Evolutionary conservation across 2,888 invertebrate species (phyloP).

Genomic region (Pristionchus maxplancki): DNA sequence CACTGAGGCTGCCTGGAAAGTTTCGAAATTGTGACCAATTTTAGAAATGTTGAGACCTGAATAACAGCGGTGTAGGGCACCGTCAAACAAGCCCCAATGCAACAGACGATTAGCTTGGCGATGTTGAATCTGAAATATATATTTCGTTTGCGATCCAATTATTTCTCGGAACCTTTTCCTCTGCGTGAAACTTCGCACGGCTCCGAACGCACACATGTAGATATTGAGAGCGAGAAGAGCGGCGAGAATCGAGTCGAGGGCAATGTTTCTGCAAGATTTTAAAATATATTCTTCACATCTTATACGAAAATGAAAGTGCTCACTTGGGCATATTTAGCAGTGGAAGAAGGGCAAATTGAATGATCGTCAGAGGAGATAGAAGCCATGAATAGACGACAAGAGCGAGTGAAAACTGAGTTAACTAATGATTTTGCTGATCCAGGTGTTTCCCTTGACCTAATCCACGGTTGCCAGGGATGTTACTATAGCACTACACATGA

Average conservation of each 20-base stretch:
- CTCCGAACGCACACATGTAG: conserved; percentile 98
- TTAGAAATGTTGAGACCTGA: too few relatives aligned
- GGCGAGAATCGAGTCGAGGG: conserved; percentile 90
- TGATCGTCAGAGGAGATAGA: background rate
- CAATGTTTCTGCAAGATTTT: conserved; percentile 77
- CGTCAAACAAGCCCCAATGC: conserved; percentile 88
- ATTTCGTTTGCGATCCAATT: background rate
- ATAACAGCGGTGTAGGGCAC: conserved; percentile 94
- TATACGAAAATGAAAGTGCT: background rate
- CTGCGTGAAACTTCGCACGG: conserved; percentile 92
- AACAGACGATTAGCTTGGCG: conserved; percentile 50
- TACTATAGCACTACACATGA: too few relatives aligned
- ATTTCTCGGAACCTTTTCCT: conserved; percentile 71
- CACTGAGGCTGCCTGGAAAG: conserved; percentile 84
- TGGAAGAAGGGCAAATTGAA: background rate
- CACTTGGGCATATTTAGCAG: background rate
- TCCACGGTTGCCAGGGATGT: too few relatives aligned
- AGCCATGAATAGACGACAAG: background rate
- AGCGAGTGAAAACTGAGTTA: background rate
- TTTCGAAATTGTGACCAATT: background rate
- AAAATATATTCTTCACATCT: background rate
- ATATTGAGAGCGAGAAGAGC: conserved; percentile 91
- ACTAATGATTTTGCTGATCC: background rate
- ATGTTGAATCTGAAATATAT: background rate
- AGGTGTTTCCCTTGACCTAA: too few relatives aligned